Conservation (phyloP, 2,113 vertebrate genomes). For the Mesembrinibis cayennensis region DNA sequence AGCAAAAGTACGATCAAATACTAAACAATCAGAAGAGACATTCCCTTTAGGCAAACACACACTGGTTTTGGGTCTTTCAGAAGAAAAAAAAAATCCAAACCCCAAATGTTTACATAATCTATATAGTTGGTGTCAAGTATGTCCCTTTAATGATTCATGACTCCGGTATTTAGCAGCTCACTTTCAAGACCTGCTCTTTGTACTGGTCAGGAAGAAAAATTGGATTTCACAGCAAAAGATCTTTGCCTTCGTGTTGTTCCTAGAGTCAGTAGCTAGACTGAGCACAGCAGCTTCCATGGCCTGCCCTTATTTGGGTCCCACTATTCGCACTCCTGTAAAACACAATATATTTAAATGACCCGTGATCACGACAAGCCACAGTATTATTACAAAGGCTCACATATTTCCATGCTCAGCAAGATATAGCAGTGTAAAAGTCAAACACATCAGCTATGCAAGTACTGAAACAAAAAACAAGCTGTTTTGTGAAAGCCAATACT, state of each 20-base stretch:
- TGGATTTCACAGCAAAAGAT: background rate
- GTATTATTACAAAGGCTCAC: background rate
- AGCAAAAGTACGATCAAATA: background rate
- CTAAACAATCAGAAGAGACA: background rate
- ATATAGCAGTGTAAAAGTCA: background rate
- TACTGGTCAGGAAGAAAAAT: background rate
- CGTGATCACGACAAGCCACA: background rate
- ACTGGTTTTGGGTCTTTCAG: background rate
- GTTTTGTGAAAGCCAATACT: constrained; percentile 29
- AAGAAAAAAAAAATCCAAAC: background rate
- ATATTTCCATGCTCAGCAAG: background rate
- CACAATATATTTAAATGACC: background rate
- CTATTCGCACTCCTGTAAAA: background rate
- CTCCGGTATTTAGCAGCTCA: background rate
- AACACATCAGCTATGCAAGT: background rate
- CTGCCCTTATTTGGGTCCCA: background rate
- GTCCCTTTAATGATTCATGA: background rate
- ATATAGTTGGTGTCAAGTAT: background rate
- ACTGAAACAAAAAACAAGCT: constrained; percentile 23
- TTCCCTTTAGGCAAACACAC: background rate
- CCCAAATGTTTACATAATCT: background rate
- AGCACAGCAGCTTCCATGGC: background rate
- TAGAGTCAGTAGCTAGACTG: background rate
- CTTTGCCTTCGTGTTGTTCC: background rate
- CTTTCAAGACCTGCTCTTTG: background rate